Evolutionary conservation across 2,888 invertebrate species (phyloP), one percentile per base, ranked within the genome.

Genomic region (Coelinius sp.): DNA sequence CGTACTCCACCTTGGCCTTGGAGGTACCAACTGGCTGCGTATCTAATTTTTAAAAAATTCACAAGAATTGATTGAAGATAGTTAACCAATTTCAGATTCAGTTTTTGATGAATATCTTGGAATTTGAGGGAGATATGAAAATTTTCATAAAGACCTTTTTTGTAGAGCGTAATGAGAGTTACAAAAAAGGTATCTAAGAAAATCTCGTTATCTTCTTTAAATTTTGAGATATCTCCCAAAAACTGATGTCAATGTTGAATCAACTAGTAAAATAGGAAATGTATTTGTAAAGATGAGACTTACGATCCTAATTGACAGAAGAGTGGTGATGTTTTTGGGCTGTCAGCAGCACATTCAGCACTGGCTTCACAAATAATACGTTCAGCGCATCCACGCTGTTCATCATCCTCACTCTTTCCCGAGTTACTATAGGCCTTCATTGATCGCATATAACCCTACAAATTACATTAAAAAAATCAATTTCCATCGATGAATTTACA

Each of bases 241-340:
- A n/a, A n/a, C n/a, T n/a, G n/a, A n/a, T n/a, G n/a, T n/a, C n/a
- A n/a, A 17, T 24, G 38, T 53, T 25, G 4, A 4, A 27, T 31
- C 8, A 12, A 38, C 52, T 10, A 67, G 22, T 24, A 6, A 5
- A 5, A 17, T 38, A 7, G 10, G 10, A 10, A 22, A n/a, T 53
- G 10, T 59, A 38, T 14, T n/a, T 20, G 8, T 35, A 35, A 25
- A 27, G 31, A 22, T 68, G n/a, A 20, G 22, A 92, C 95, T 94
- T 89, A 97, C 96, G 95, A 95, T 93, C 96, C 96, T 82, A 97
- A 91, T 89, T 97, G 96, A 84, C 97, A 97, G 91, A 96, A 95
- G 81, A 97, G 93, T 82, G 95, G 94, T 25, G 89, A 89, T 52
- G 89, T 88, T 73, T 90, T 93, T 91, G 88, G 94, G 90, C 88